Evolutionary conservation across 2,797 vertebrate species (phyloP), one percentile per base, ranked within the genome.

Genomic region (Lerista edwardsae): DNA sequence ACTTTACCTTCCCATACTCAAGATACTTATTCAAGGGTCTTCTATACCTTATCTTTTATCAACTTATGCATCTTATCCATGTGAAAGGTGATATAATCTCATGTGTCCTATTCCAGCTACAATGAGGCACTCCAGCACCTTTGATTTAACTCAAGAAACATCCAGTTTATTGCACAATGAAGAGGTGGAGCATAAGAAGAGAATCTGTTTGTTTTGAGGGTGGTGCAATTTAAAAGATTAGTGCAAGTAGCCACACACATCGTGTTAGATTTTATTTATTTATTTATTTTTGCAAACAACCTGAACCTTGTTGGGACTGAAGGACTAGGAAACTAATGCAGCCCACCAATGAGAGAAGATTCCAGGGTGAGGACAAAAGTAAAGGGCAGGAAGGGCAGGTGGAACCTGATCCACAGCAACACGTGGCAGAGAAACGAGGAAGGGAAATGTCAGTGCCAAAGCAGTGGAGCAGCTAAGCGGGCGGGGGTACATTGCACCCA

Each of bases 91-190:
- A 44, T 4, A 44, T 4, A 44, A 44, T 44, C 41, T 44, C n/a
- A 6, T 31, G 27, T n/a, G 10, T 14, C 44, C 17, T 10, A 12
- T 23, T 25, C 29, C 59, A n/a, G 23, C 5, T n/a, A 3, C 36
- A 55, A 9, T 2, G 27, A 78, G n/a, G 15, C 14, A 65, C 51
- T 82, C 39, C 25, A 9, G n/a, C 23, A 41, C 8, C 12, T 57
- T 79, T 36, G 1, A 19, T 74, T 78, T 41, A 82, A 21, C 4
- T 65, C 14, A 23, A 62, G 75, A 44, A 77, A 27, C 29, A 79
- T 27, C 77, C 44, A 61, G 10, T 83, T 87, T 83, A 87, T 79
- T 83, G n/a, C 19, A 36, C 64, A 76, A 61, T 15, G 34, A 23
- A 77, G 25, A 25, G 36, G 12, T 34, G 36, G 14, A 36, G 1